phyloP scores from a whole-genome alignment of 1,140 invertebrate species.

The Diuraphis noxia region DNA sequence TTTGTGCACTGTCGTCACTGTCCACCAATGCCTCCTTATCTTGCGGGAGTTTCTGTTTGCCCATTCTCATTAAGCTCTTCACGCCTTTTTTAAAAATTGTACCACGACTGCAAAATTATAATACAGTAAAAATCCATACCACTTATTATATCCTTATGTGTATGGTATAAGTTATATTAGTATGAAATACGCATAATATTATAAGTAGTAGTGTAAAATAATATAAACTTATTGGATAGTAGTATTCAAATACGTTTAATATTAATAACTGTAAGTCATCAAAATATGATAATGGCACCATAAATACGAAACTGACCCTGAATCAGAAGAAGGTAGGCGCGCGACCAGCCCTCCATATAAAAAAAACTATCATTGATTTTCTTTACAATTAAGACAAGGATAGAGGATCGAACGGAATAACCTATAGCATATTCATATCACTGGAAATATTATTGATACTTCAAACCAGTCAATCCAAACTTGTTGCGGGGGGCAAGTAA shows the following conservation, averaged over 20 bases:
- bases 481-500: too few relatives aligned
- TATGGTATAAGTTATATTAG: not conserved
- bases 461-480: too few relatives aligned
- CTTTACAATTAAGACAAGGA: too few relatives aligned
- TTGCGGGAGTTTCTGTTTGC: constrained; percentile 64
- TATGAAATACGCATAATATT: not conserved
- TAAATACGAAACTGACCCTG: not conserved
- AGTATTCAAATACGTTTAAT: not conserved
- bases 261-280: not conserved
- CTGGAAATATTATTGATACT: not conserved
- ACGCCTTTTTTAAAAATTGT: constrained; percentile 66
- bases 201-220: not conserved
- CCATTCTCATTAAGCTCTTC: constrained; percentile 70
- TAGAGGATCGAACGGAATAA: too few relatives aligned
- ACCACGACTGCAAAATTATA: constrained; percentile 44
- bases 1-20: not conserved
- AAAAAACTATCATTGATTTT: not conserved
- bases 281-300: not conserved
- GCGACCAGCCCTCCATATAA: not conserved
- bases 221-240: too few relatives aligned
- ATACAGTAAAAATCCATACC: not conserved
- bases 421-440: too few relatives aligned
- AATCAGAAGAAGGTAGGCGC: not conserved
- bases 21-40: constrained; percentile 54
- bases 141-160: not conserved